These are phyloP conservation scores for Dissostichus mawsoni DNA, from an alignment of 2,113 vertebrate genomes.

Conservation along the genomic window DNA sequence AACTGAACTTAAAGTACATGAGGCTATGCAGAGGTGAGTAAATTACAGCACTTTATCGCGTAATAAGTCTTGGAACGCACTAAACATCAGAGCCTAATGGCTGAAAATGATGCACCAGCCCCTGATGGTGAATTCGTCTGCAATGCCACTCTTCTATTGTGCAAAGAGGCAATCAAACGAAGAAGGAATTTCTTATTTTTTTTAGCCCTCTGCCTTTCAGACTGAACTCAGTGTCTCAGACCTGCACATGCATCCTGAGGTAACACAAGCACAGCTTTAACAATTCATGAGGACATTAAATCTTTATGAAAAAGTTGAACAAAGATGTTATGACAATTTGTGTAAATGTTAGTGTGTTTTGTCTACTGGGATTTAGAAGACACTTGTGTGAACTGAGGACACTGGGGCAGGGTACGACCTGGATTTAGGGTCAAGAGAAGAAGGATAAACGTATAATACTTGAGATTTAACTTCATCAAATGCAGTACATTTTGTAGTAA, in stretches of 20 bases:
- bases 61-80: constrained; percentile 49
- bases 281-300: not conserved
- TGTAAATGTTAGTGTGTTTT: not conserved
- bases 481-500: not conserved
- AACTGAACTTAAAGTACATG: constrained; percentile 43
- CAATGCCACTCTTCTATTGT: constrained; percentile 34
- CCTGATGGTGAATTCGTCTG: constrained; percentile 41
- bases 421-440: not conserved
- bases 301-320: not conserved
- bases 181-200: constrained; percentile 2
- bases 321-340: not conserved
- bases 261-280: not conserved
- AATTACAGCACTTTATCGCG: constrained; percentile 54
- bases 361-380: not conserved
- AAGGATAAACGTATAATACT: not conserved
- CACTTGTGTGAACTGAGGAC: not conserved
- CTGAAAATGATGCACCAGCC: constrained; percentile 40
- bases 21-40: constrained; percentile 40
- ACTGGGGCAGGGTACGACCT: not conserved
- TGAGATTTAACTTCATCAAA: not conserved
- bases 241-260: not conserved
- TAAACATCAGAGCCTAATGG: constrained; percentile 37
- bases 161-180: not conserved
- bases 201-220: not conserved
- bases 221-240: not conserved